These are phyloP conservation scores for Cryptus armator DNA, from an alignment of 2,888 invertebrate genomes.

Conservation along the genomic window DNA sequence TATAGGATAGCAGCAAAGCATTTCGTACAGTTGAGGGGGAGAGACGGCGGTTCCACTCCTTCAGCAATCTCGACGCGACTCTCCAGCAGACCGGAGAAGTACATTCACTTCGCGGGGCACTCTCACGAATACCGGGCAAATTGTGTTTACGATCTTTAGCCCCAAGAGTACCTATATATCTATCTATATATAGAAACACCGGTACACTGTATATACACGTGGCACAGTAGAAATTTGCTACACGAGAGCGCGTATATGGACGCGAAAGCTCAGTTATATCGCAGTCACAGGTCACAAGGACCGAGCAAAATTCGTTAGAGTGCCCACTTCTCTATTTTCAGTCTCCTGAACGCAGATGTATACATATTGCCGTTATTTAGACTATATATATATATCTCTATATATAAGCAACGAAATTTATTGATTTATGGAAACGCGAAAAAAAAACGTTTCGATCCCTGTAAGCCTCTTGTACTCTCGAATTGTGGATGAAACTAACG, in stretches of 20 bases:
- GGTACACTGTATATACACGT: background rate
- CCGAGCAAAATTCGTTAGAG: constrained; percentile 41
- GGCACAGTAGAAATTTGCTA: constrained; percentile 34
- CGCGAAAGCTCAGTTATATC: constrained; percentile 10
- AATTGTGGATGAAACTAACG: background rate
- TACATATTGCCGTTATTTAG: background rate
- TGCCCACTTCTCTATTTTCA: constrained; percentile 38
- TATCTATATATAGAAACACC: constrained; percentile 14
- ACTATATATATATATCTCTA: background rate
- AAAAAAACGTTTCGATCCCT: background rate
- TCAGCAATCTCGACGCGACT: constrained; percentile 55
- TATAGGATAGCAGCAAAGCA: constrained; percentile 2
- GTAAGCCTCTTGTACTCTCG: background rate
- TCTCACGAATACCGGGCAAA: constrained; percentile 58
- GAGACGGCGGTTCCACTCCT: constrained; percentile 27
- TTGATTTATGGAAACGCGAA: constrained; percentile 10
- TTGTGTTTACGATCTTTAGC: constrained; percentile 62
- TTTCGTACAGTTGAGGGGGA: constrained; percentile 1
- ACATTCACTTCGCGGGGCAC: constrained; percentile 54
- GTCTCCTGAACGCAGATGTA: background rate
- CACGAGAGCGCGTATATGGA: constrained; percentile 11
- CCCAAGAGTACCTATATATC: constrained; percentile 1
- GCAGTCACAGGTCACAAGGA: constrained; percentile 26
- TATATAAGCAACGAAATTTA: constrained; percentile 17
- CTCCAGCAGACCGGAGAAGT: constrained; percentile 49